Percentiles rank a stretch among this genome's conserved stretches.
Evolutionary conservation across 2,888 invertebrate genomes (phyloP).

Genomic region (Drosophila histrio): DNA sequence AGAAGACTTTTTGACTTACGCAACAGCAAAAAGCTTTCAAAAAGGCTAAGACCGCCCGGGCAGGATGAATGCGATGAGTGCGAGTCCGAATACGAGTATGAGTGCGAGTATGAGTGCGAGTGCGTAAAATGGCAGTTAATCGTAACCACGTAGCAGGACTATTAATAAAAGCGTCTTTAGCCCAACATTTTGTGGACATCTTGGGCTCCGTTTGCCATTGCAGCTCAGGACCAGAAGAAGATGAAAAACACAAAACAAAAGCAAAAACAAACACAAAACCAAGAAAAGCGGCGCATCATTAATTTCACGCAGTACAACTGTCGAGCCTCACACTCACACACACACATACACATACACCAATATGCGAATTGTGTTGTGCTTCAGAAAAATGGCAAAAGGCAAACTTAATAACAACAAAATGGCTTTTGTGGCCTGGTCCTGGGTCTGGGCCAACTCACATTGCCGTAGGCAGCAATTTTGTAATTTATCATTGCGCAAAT

Average conservation of each 20-base stretch:
- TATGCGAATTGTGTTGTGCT: constrained; percentile 44
- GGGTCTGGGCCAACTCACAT: constrained; percentile 64
- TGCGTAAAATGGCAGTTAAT: constrained; percentile 79
- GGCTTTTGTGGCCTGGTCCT: constrained; percentile 67
- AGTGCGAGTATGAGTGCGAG: constrained; percentile 55
- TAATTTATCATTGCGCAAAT: constrained; percentile 79
- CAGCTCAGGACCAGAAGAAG: constrained; percentile 18
- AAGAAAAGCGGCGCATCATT: constrained; percentile 73
- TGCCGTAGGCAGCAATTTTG: constrained; percentile 76
- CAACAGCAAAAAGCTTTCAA: constrained; percentile 79
- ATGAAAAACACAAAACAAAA: constrained; percentile 12
- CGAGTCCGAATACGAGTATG: constrained; percentile 14
- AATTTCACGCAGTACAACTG: constrained; percentile 79
- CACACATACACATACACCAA: constrained; percentile 21
- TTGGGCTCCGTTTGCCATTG: constrained; percentile 43
- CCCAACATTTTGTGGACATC: constrained; percentile 74
- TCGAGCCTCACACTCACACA: constrained; percentile 60
- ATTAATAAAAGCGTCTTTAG: constrained; percentile 78
- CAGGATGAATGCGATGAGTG: constrained; percentile 9
- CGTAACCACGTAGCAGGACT: constrained; percentile 77
- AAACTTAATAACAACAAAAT: constrained; percentile 81
- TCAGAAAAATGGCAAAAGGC: constrained; percentile 70
- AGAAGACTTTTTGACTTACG: constrained; percentile 72
- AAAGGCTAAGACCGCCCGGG: constrained; percentile 58
- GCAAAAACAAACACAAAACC: constrained; percentile 45